A percentile compares a stretch with the other conserved stretches of the same genome.
Evolutionary conservation across 2,888 invertebrate species (phyloP).

Genomic region (Polymixis lichenea): DNA sequence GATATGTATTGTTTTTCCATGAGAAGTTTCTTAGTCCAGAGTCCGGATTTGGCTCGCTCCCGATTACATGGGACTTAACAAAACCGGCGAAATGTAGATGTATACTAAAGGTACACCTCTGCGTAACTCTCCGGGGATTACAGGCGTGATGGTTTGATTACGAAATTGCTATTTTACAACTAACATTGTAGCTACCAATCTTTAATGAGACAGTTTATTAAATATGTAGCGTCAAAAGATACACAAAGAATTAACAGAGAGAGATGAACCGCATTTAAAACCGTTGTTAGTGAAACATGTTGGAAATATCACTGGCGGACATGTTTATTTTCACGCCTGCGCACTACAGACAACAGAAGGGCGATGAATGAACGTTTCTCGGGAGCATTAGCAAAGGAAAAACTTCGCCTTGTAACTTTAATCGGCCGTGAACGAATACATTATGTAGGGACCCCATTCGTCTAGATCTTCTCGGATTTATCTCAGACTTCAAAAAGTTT

Average conservation of each 20-base stretch:
- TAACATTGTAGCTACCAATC: not conserved
- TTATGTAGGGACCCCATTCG: constrained; percentile 46
- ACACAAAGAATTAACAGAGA: constrained; percentile 9
- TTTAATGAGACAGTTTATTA: not conserved
- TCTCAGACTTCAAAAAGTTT: constrained; percentile 53
- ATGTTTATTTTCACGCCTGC: constrained; percentile 62
- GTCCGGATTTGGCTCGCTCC: not conserved
- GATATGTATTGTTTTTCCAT: not conserved
- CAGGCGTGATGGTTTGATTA: not conserved
- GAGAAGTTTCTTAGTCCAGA: not conserved
- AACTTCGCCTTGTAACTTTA: constrained; percentile 50
- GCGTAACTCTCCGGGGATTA: not conserved
- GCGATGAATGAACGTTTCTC: constrained; percentile 58
- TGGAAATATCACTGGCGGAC: constrained; percentile 49
- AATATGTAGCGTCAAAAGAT: constrained; percentile 8
- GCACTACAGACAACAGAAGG: constrained; percentile 48
- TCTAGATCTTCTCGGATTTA: constrained; percentile 52
- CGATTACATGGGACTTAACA: not conserved
- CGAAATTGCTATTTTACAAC: not conserved
- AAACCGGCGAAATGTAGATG: not conserved
- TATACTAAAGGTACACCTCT: not conserved
- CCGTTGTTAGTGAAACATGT: constrained; percentile 39
- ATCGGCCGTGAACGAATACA: constrained; percentile 45
- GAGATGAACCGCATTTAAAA: constrained; percentile 22
- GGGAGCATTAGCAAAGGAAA: constrained; percentile 56